Evolutionary conservation across 2,888 invertebrate species (phyloP).

Genomic region (Folsomia manolachei): DNA sequence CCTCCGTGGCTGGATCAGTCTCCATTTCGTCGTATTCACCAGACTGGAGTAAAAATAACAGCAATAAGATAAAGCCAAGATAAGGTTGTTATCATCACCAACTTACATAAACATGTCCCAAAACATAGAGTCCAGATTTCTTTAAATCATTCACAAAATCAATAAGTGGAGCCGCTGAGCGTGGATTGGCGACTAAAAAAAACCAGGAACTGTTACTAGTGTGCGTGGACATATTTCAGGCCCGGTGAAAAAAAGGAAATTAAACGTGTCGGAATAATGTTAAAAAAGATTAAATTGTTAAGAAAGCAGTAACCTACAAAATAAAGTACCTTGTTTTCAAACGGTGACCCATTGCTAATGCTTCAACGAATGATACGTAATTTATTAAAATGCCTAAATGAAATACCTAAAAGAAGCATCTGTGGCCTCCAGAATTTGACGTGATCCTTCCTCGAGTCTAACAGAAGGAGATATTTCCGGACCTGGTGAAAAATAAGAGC

Average conservation of each 20-base stretch:
- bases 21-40: constrained; percentile 56
- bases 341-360: constrained; percentile 82
- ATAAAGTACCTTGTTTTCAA: no score
- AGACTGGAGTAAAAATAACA: constrained; percentile 29
- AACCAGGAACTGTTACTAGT: no score
- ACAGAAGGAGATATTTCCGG: constrained; percentile 88
- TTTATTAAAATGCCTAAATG: no score
- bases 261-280: no score
- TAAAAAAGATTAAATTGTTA: no score
- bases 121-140: constrained; percentile 83
- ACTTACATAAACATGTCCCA: constrained; percentile 75
- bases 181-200: constrained; percentile 89
- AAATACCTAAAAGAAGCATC: constrained; percentile 81
- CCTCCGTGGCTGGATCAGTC: constrained; percentile 70
- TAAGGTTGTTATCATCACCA: constrained; percentile 58
- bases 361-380: constrained; percentile 87
- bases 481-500: constrained; percentile 99
- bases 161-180: constrained; percentile 79
- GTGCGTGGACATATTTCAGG: no score
- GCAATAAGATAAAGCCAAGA: constrained; percentile 5
- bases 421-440: constrained; percentile 98
- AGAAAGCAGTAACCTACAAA: no score
- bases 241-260: no score
- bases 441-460: constrained; percentile 95
- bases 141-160: constrained; percentile 98